Conservation (phyloP, 2,888 invertebrate genomes). For the Monochamus alternatus region DNA sequence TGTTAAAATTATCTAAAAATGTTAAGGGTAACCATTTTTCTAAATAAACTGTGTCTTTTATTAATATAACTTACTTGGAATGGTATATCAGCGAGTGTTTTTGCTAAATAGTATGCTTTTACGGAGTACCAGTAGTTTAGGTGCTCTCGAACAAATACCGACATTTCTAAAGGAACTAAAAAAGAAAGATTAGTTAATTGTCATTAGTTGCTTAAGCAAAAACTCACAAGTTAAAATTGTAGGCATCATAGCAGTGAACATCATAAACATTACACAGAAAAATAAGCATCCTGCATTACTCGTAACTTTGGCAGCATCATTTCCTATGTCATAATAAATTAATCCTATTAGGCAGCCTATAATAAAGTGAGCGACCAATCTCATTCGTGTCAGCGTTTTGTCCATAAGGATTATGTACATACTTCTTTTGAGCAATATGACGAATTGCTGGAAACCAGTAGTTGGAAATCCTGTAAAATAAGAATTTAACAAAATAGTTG, state of each 20-base stretch:
- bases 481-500: conserved; percentile 4
- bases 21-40: background rate
- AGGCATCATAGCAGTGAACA: conserved; percentile 99
- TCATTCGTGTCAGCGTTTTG: conserved; percentile 91
- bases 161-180: conserved; percentile 95
- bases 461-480: conserved; percentile 77
- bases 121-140: conserved; percentile 97
- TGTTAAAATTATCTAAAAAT: conserved; percentile 86
- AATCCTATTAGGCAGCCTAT: conserved; percentile 94
- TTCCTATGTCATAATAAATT: conserved; percentile 94
- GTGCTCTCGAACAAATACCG: conserved; percentile 94
- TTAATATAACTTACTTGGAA: conserved; percentile 84
- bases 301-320: conserved; percentile 93
- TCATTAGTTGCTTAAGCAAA: background rate
- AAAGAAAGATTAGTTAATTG: conserved; percentile 6
- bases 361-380: conserved; percentile 88
- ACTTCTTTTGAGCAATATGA: conserved; percentile 89
- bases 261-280: conserved; percentile 96
- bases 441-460: conserved; percentile 87
- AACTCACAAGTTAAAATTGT: conserved; percentile 97
- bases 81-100: conserved; percentile 96
- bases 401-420: conserved; percentile 88
- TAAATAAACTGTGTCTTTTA: background rate
- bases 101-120: conserved; percentile 96
- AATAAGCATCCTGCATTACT: conserved; percentile 97